phyloP scores from a whole-genome alignment of 2,113 vertebrate genomes.

The Acrocephalus arundinaceus region DNA sequence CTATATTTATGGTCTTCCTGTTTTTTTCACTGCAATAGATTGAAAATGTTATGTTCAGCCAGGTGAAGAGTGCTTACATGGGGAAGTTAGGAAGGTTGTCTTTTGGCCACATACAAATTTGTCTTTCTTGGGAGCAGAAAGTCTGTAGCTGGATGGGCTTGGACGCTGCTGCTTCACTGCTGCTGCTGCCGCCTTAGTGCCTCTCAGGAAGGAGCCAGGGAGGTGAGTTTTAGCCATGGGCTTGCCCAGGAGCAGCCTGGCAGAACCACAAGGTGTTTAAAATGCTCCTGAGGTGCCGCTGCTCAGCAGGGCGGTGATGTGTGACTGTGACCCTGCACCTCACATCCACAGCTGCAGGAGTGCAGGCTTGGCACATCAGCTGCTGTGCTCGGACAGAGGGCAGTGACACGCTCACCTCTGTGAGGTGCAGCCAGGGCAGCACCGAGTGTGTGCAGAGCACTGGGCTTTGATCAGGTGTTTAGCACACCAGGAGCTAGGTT shows the following conservation, averaged over 20 bases:
- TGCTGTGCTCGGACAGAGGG: not conserved
- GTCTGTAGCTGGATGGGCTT: not conserved
- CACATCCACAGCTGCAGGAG: not conserved
- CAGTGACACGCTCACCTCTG: rapidly evolving
- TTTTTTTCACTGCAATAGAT: not conserved
- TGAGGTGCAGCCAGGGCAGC: not conserved
- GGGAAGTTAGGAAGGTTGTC: not conserved
- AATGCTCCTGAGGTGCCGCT: not conserved
- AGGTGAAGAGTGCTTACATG: not conserved
- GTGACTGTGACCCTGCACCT: not conserved
- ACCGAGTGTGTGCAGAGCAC: rapidly evolving
- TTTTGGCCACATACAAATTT: rapidly evolving
- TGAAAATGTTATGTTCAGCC: not conserved
- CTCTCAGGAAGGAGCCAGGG: not conserved
- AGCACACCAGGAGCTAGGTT: not conserved
- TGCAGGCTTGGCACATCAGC: not conserved
- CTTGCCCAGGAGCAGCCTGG: not conserved
- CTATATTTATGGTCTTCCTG: not conserved
- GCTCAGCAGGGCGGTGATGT: not conserved
- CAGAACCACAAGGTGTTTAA: not conserved
- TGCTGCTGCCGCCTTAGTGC: not conserved
- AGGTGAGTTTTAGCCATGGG: not conserved
- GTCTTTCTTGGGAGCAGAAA: not conserved
- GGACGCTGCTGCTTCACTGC: not conserved
- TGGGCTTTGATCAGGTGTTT: not conserved